Evolutionary conservation across 2,888 invertebrate species (phyloP), one percentile per base, ranked within the genome.

Genomic region (Limnephilus marmoratus): DNA sequence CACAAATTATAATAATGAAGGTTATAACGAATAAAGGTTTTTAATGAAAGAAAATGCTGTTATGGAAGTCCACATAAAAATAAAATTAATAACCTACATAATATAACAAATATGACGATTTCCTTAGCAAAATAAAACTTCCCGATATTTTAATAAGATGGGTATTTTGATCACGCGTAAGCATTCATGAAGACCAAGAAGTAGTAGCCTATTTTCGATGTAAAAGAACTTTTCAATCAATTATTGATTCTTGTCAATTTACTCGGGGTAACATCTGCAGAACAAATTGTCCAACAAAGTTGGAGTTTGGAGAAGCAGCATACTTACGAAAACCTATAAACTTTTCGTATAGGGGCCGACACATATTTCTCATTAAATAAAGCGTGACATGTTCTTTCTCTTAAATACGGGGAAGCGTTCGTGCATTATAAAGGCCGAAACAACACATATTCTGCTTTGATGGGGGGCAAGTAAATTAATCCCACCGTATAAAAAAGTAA

Each of bases 351-450:
- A 88, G 88, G 88, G 68, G 34, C 68, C 88, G 68, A 86, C 88
- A 88, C 88, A 88, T 88, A 68, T 68, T 68, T 88, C 88, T 88
- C 88, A 68, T 88, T 37, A 88, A 88, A 88, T 29, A 88, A 68
- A 15, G 88, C 88, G 88, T 53, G 68, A 49, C n/a, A 41, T 45
- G 41, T 34, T 82, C 82, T 34, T 34, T 41, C n/a, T 85, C 41
- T 37, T 88, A 80, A 29, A 29, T 86, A 45, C 11, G 49, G 29
- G 29, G 12, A 45, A 29, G 86, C 29, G 86, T 41, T 45, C 86
- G n/a, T 86, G 86, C 49, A 49, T 37, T 34, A n/a, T n/a, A 45
- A 15, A 18, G 49, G 15, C 37, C n/a, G 9, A 24, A n/a, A 68
- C 4, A 68, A 24, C 5, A 24, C 9, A 45, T 12, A 45, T 45